phyloP scores from a whole-genome alignment of 2,888 invertebrate species.

The Cordylochernes scorpioides region DNA sequence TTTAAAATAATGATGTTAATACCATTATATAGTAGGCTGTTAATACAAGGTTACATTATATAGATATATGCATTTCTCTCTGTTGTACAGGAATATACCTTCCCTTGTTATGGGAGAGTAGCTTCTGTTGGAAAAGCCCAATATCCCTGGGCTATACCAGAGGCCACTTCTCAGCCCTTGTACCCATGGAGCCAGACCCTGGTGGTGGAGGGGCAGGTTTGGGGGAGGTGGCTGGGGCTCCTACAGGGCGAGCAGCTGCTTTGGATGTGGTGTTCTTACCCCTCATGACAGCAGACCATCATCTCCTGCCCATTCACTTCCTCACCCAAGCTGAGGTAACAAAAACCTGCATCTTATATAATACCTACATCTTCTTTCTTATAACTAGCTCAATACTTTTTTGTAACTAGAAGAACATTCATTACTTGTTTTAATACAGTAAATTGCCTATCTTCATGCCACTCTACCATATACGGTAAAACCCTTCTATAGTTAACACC shows the following conservation, averaged over 20 bases:
- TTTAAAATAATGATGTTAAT: too few relatives aligned
- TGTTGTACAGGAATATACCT: slow-evolving; percentile 51
- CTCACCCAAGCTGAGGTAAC: slow-evolving; percentile 58
- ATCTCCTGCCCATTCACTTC: slow-evolving; percentile 77
- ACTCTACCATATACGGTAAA: too few relatives aligned
- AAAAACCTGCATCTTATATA: too few relatives aligned
- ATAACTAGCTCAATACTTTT: too few relatives aligned
- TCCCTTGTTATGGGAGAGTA: slow-evolving; percentile 78
- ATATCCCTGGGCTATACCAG: slow-evolving; percentile 79
- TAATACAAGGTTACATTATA: too few relatives aligned
- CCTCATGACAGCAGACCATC: slow-evolving; percentile 64
- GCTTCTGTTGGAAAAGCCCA: slow-evolving; percentile 71
- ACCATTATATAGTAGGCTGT: too few relatives aligned
- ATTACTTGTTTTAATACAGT: too few relatives aligned
- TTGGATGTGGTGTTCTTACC: slow-evolving; percentile 47
- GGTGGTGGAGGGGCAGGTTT: slow-evolving; percentile 21
- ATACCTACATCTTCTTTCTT: too few relatives aligned
- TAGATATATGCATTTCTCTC: too few relatives aligned
- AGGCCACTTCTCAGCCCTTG: slow-evolving; percentile 84
- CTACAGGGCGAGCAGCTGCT: slow-evolving; percentile 21
- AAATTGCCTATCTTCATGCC: too few relatives aligned
- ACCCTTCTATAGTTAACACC: too few relatives aligned
- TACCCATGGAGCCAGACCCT: slow-evolving; percentile 56
- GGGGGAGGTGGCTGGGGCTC: slow-evolving; percentile 23
- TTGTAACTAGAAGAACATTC: too few relatives aligned